These are phyloP conservation scores for Rutilus rutilus DNA, from an alignment of 2,113 vertebrate genomes.

Conservation along the genomic window DNA sequence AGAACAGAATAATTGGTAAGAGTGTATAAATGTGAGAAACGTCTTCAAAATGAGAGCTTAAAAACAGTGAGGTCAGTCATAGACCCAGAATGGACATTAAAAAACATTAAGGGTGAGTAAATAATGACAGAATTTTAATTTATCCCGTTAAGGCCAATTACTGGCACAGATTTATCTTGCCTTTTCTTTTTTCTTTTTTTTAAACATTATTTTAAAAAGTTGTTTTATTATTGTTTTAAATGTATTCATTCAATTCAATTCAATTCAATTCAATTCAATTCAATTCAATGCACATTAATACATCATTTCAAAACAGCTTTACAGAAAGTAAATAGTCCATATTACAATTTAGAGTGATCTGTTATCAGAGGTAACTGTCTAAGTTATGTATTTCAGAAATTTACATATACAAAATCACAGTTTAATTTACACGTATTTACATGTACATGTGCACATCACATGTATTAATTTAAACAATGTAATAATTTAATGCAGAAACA, in stretches of 20 bases:
- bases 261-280: too few species aligned
- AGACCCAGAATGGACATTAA: background rate
- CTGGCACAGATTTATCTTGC: background rate
- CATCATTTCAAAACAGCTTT: too few species aligned
- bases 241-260: background rate
- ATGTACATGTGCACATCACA: too few species aligned
- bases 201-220: background rate
- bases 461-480: too few species aligned
- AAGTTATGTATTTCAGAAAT: too few species aligned
- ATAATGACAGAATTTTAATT: background rate
- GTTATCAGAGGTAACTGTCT: too few species aligned
- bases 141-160: background rate
- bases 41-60: background rate
- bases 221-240: background rate
- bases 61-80: background rate
- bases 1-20: background rate
- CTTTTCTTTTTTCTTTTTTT: background rate
- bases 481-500: too few species aligned
- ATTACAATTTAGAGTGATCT: too few species aligned
- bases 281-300: too few species aligned
- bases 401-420: too few species aligned
- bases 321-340: too few species aligned
- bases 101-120: background rate
- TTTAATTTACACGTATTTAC: too few species aligned
- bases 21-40: background rate